Evolutionary conservation across 2,797 vertebrate genomes (phyloP).

Genomic region (Acanthis flammea): DNA sequence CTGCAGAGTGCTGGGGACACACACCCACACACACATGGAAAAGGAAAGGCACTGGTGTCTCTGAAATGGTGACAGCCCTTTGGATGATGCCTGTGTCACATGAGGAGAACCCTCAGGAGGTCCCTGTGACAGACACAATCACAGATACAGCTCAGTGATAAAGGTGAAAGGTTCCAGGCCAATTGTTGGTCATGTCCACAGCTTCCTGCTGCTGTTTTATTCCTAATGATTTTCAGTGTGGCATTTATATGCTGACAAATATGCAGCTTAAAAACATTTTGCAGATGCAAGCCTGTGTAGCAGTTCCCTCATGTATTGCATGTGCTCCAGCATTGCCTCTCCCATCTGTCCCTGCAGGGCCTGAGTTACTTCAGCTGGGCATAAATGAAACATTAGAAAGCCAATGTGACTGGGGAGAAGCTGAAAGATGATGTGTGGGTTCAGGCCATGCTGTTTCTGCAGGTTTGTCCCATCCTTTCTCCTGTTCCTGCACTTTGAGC

Average conservation of each 20-base stretch:
- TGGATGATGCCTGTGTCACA: not conserved
- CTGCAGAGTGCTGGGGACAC: not conserved
- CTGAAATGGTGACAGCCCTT: not conserved
- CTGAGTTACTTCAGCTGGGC: not conserved
- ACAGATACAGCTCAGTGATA: not conserved
- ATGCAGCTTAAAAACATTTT: not conserved
- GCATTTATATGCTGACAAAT: not conserved
- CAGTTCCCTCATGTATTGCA: not conserved
- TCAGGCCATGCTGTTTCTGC: not conserved
- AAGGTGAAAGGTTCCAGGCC: not conserved
- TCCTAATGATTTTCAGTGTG: not conserved
- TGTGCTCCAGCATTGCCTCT: not conserved
- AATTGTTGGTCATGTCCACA: not conserved
- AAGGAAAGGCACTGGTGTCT: not conserved
- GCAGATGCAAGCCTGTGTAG: not conserved
- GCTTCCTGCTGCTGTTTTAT: not conserved
- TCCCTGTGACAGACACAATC: not conserved
- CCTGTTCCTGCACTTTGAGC: not conserved
- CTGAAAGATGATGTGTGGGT: not conserved
- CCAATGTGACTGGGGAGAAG: not conserved
- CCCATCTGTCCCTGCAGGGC: fast-evolving
- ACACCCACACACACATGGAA: fast-evolving
- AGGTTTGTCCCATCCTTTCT: not conserved
- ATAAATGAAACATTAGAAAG: not conserved
- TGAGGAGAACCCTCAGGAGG: not conserved